A percentile compares a stretch with the other conserved stretches of the same genome.
Evolutionary conservation across 1,140 invertebrate genomes (phyloP).

Genomic region (Wiebesia pumilae): DNA sequence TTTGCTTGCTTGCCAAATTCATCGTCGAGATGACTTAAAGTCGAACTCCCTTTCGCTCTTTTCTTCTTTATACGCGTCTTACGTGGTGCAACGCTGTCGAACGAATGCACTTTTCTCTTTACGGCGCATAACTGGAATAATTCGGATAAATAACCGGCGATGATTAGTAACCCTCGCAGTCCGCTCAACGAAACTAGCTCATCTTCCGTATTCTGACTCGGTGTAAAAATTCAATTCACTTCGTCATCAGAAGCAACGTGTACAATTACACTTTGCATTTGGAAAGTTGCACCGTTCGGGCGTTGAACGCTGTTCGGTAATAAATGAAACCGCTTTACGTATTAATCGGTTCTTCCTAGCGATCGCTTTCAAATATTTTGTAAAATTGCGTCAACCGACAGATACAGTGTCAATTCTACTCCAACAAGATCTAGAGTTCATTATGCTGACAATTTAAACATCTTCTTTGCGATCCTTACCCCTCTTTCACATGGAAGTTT

Average conservation of each 20-base stretch:
- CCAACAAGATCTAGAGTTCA: too few relatives aligned
- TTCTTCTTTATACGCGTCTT: background rate
- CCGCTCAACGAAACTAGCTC: background rate
- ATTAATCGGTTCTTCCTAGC: too few relatives aligned
- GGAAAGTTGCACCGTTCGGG: background rate
- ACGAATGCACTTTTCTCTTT: conserved; percentile 4
- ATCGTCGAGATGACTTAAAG: background rate
- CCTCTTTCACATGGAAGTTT: background rate
- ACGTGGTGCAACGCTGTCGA: background rate
- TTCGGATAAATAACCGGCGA: background rate
- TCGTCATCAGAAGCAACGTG: background rate
- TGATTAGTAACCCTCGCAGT: background rate
- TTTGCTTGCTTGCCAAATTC: conserved; percentile 20
- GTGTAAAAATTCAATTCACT: background rate
- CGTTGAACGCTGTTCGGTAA: too few relatives aligned
- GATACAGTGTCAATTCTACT: too few relatives aligned
- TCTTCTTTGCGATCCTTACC: background rate
- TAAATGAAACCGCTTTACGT: too few relatives aligned
- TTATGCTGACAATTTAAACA: background rate
- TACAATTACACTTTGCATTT: too few relatives aligned
- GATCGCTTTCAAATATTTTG: too few relatives aligned
- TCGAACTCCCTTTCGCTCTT: background rate
- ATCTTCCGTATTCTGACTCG: background rate
- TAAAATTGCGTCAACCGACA: too few relatives aligned
- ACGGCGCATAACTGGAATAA: background rate